These are phyloP conservation scores for Epizoanthus rinbou DNA, from an alignment of 92 coral and sea anemone genomes.

Conservation along the genomic window DNA sequence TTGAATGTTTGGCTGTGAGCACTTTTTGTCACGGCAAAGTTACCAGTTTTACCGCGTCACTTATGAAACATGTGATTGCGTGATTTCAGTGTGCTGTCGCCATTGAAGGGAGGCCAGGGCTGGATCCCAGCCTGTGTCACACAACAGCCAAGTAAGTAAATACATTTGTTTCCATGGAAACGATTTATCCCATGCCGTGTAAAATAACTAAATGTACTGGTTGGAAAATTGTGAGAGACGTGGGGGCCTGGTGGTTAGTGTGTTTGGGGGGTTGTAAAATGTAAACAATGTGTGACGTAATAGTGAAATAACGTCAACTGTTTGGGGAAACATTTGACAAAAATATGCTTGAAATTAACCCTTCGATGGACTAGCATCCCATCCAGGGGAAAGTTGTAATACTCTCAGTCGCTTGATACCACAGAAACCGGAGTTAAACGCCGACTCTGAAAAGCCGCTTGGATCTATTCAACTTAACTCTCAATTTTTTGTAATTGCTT, in stretches of 20 bases:
- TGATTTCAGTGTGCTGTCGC: slow-evolving; percentile 85
- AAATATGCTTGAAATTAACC: too few relatives aligned
- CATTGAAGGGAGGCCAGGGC: slow-evolving; percentile 88
- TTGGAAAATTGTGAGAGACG: too few relatives aligned
- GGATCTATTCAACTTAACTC: not conserved
- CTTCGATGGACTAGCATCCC: too few relatives aligned
- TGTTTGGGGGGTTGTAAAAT: too few relatives aligned
- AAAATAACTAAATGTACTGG: not conserved
- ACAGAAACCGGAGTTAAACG: slow-evolving; percentile 37
- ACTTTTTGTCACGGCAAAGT: too few relatives aligned
- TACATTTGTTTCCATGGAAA: not conserved
- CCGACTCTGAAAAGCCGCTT: not conserved
- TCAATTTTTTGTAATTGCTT: not conserved
- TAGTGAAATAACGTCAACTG: too few relatives aligned
- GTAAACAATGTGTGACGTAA: too few relatives aligned
- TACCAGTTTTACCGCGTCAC: not conserved
- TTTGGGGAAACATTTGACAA: too few relatives aligned
- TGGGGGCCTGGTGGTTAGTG: too few relatives aligned
- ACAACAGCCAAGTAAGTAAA: slow-evolving; percentile 82
- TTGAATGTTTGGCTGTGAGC: too few relatives aligned
- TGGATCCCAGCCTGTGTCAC: slow-evolving; percentile 77
- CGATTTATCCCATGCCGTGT: too few relatives aligned
- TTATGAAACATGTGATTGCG: not conserved
- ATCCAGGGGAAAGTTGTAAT: not conserved
- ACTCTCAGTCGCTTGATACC: slow-evolving; percentile 41